Conservation (phyloP, 2,113 vertebrate species). For the Arenaria interpres region DNA sequence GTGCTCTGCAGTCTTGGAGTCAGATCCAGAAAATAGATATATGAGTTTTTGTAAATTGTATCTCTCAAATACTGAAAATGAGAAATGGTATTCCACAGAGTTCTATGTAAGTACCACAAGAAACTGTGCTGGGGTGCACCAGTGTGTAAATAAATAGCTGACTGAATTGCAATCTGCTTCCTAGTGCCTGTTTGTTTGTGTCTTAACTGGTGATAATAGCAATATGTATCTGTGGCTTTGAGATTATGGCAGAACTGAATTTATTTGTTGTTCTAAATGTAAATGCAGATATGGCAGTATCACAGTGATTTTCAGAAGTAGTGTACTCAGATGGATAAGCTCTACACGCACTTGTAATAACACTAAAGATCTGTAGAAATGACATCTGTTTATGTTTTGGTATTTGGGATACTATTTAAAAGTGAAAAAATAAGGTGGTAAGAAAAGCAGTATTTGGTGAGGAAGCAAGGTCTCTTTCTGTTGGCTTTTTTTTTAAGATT, state of each 20-base stretch:
- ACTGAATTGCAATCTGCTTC: conserved; percentile 4
- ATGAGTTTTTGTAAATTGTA: conserved; percentile 15
- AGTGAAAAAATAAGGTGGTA: background rate
- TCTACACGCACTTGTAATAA: background rate
- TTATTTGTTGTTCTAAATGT: background rate
- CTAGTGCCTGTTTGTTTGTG: conserved; percentile 10
- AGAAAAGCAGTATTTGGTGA: background rate
- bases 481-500: background rate
- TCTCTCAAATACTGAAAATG: background rate
- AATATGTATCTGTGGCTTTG: conserved; percentile 7
- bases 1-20: conserved; percentile 23
- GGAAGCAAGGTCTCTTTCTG: background rate
- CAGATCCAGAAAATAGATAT: background rate
- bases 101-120: background rate
- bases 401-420: background rate
- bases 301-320: conserved; percentile 2
- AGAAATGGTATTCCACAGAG: background rate
- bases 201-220: background rate
- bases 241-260: conserved; percentile 8
- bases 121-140: background rate
- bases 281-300: background rate
- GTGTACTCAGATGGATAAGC: background rate
- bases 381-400: background rate
- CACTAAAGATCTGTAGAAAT: background rate
- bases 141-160: conserved; percentile 12